A percentile compares a stretch with the other conserved stretches of the same genome.
These are phyloP conservation scores for Neoitamus cyanurus DNA, from an alignment of 2,888 invertebrate genomes.

Conservation along the genomic window DNA sequence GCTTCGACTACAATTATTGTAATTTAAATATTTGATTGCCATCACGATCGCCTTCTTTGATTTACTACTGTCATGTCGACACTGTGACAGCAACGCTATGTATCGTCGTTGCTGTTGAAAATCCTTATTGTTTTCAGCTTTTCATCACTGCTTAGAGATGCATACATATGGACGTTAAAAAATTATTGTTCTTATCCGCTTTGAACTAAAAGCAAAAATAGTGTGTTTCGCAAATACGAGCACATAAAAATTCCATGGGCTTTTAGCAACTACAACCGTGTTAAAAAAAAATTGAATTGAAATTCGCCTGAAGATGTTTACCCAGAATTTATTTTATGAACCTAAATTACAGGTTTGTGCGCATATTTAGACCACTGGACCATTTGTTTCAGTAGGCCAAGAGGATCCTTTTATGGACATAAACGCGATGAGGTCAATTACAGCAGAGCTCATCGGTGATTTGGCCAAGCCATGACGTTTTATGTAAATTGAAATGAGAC, in stretches of 20 bases:
- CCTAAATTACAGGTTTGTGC: constrained; percentile 10
- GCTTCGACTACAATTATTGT: too few species aligned
- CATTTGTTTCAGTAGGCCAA: neutral
- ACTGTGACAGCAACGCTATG: too few species aligned
- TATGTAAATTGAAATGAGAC: constrained; percentile 36
- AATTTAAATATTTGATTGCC: too few species aligned
- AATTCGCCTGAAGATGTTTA: neutral
- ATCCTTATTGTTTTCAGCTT: too few species aligned
- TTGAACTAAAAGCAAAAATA: neutral
- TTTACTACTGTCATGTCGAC: too few species aligned
- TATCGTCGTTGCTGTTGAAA: too few species aligned
- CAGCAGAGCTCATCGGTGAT: neutral
- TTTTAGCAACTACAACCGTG: neutral
- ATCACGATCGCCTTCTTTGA: too few species aligned
- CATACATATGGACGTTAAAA: too few species aligned
- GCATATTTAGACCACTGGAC: constrained; percentile 2
- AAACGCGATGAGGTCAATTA: neutral
- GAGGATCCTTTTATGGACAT: neutral
- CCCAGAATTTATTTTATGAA: constrained; percentile 24
- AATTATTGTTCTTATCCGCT: too few species aligned
- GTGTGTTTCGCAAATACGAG: neutral
- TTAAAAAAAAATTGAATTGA: neutral
- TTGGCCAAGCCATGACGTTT: neutral
- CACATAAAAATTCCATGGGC: neutral
- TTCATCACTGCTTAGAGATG: too few species aligned